Conservation (phyloP, 2,888 invertebrate species). For the Chrysolina americana region DNA sequence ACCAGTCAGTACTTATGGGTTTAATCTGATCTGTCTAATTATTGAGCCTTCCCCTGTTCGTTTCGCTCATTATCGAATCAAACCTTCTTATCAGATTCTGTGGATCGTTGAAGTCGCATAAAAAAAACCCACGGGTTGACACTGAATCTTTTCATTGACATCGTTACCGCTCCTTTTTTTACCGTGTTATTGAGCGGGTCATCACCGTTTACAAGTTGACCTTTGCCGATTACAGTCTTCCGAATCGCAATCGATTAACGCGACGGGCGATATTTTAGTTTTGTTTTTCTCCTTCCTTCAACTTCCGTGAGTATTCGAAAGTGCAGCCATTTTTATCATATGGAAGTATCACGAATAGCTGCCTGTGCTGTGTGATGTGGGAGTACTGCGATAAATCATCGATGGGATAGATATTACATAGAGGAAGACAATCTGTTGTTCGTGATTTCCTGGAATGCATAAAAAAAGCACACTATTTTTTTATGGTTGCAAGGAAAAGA, state of each 20-base stretch:
- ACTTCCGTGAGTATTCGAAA: slow-evolving; percentile 17
- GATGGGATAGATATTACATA: slow-evolving; percentile 7
- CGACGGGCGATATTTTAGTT: slow-evolving; percentile 17
- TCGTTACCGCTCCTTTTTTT: slow-evolving; percentile 28
- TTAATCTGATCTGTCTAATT: no score
- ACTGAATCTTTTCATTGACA: slow-evolving; percentile 31
- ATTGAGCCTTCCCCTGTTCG: not conserved
- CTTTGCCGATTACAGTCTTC: slow-evolving; percentile 34
- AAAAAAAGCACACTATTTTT: not conserved
- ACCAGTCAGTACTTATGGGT: no score
- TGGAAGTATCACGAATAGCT: slow-evolving; percentile 13
- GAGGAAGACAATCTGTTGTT: slow-evolving; percentile 13
- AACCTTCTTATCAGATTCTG: not conserved
- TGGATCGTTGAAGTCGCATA: not conserved
- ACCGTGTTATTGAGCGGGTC: slow-evolving; percentile 37
- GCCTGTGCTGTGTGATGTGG: slow-evolving; percentile 12
- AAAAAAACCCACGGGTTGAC: slow-evolving; percentile 22
- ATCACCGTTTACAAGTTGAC: slow-evolving; percentile 37
- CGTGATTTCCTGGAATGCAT: slow-evolving; percentile 4
- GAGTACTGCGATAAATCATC: slow-evolving; percentile 10
- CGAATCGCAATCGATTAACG: slow-evolving; percentile 21
- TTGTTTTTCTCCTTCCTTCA: slow-evolving; percentile 1
- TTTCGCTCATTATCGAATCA: not conserved
- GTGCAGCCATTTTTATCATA: not conserved
- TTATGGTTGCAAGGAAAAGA: not conserved